Evolutionary conservation across 2,888 invertebrate genomes (phyloP).

Genomic region (Spilosoma lubricipeda): DNA sequence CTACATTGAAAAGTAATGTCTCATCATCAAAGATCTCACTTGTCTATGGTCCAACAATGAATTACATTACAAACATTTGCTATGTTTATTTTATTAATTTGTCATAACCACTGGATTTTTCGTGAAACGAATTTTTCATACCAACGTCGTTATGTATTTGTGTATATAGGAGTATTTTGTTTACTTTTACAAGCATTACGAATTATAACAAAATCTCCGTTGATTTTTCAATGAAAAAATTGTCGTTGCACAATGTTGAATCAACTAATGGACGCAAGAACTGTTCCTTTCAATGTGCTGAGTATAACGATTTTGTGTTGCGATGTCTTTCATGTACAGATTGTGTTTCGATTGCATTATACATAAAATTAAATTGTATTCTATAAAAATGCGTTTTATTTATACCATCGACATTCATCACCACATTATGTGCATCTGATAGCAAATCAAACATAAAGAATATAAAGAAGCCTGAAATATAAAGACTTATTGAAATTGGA

Average conservation of each 20-base stretch:
- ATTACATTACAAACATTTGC: background rate
- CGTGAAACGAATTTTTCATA: background rate
- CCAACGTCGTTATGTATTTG: background rate
- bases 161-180: background rate
- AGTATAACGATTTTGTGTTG: slow-evolving; percentile 32
- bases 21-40: background rate
- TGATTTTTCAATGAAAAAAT: background rate
- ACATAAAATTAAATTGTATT: slow-evolving; percentile 53
- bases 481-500: background rate
- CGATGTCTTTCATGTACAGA: slow-evolving; percentile 41
- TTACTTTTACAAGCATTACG: background rate
- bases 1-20: background rate
- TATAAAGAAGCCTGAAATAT: no score
- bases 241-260: slow-evolving; percentile 39
- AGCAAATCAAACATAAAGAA: no score
- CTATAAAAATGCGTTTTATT: slow-evolving; percentile 42
- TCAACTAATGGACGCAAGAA: slow-evolving; percentile 27
- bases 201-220: background rate
- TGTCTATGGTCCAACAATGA: background rate
- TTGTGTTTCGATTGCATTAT: slow-evolving; percentile 42
- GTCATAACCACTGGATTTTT: background rate
- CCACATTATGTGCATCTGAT: background rate
- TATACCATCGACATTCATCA: background rate
- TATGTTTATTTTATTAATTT: background rate
- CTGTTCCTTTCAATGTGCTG: slow-evolving; percentile 28